Conservation (phyloP, 2,888 invertebrate genomes). For the Pammene fasciana region DNA sequence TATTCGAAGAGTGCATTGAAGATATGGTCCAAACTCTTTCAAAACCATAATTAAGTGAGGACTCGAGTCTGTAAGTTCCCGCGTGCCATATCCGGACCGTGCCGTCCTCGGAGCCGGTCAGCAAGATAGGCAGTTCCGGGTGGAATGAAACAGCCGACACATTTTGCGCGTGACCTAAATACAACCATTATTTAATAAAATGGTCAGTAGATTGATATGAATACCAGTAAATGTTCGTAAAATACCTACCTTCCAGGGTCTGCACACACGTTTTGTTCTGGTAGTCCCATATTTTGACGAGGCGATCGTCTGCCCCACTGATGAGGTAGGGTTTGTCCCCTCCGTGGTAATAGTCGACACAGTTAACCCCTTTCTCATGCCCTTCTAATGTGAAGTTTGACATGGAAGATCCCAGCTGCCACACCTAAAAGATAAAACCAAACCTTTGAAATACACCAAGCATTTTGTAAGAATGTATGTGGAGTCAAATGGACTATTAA, state of each 20-base stretch:
- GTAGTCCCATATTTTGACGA: conserved; percentile 99
- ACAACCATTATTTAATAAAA: conserved; percentile 14
- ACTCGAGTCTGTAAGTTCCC: conserved; percentile 98
- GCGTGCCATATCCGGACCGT: conserved; percentile 99
- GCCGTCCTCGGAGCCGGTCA: conserved; percentile 99
- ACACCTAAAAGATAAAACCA: conserved; percentile 83
- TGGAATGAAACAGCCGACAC: conserved; percentile 98
- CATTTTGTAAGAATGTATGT: not conserved
- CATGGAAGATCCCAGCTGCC: conserved; percentile 98
- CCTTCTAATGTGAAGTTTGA: conserved; percentile 99
- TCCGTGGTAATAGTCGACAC: conserved; percentile 99
- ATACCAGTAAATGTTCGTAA: not conserved
- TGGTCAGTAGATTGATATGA: not conserved
- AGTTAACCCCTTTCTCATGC: conserved; percentile 99
- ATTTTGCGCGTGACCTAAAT: conserved; percentile 95
- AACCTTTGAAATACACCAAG: not conserved
- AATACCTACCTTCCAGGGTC: conserved; percentile 89
- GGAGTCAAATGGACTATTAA: not conserved
- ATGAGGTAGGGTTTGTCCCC: conserved; percentile 99
- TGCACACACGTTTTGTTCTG: conserved; percentile 99
- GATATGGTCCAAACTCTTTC: conserved; percentile 99
- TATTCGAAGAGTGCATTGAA: conserved; percentile 96
- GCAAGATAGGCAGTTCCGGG: conserved; percentile 97
- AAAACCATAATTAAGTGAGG: conserved; percentile 98
- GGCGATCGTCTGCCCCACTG: conserved; percentile 98